Evolutionary conservation across 2,113 vertebrate species (phyloP), one percentile per base, ranked within the genome.

Genomic region (Etheostoma cragini): DNA sequence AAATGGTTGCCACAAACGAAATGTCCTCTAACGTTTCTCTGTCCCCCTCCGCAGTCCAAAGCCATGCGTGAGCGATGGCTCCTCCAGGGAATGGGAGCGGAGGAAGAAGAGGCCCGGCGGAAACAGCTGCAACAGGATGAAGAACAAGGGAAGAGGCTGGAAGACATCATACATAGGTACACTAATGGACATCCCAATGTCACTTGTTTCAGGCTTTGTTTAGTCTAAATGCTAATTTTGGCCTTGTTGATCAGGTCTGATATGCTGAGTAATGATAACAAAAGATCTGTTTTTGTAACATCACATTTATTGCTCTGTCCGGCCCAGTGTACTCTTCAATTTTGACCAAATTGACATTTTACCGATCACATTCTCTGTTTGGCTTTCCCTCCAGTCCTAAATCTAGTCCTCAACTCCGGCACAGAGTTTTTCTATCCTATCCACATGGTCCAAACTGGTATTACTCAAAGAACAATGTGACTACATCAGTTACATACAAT

Each of bases 41-140:
- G 54, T 52, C 80, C 60, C 73, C 73, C 68, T 42, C 77, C 22
- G 10, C 91, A 99, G 98, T 99, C 98, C 87, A 99, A 98, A 96
- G 95, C 97, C 78, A 97, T 96, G 91, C 96, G 98, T 12, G 98
- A 99, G 90, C 97, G 97, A 93, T 99, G 98, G 98, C 97, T 99
- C 88, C 95, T 99, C 64, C 97, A 99, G 91, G 98, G 98, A 72
- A 94, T 96, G 57, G 95, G 95, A 12, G 92, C 92, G 1, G 97
- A 98, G 88, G 97, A 97, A 85, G 97, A 97, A 45, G 97, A 97
- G 90, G 94, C 92, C 73, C 95, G 96, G 82, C 94, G 91, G 87
- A 95, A 92, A 86, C 97, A 99, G 92, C 95, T 97, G 93, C 97
- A 98, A 80, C 95, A 95, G 83, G 97, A 99, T 87, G 98, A 99